A percentile compares a stretch with the other conserved stretches of the same genome.
Conservation (phyloP, 2,113 vertebrate genomes). For the Sigmodon hispidus region DNA sequence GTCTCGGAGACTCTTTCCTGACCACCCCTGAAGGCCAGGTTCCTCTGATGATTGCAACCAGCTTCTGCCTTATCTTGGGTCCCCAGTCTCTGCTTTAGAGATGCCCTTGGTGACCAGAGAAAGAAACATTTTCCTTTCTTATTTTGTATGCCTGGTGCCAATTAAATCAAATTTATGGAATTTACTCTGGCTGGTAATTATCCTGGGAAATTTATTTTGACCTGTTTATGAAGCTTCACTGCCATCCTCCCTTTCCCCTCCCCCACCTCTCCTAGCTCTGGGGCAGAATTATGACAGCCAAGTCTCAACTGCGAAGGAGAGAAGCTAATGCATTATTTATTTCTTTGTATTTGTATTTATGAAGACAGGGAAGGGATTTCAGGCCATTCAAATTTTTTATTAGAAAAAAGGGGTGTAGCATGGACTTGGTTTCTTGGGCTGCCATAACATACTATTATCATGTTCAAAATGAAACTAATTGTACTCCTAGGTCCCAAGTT, state of each 20-base stretch:
- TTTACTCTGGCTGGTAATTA: conserved; percentile 83
- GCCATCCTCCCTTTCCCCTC: conserved; percentile 48
- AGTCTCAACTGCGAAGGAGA: conserved; percentile 54
- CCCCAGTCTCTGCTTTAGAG: conserved; percentile 44
- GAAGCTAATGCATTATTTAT: conserved; percentile 78
- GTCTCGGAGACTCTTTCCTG: not conserved
- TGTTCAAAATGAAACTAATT: conserved; percentile 68
- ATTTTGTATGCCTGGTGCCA: conserved; percentile 75
- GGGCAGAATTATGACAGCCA: conserved; percentile 82
- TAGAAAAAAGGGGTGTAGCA: conserved; percentile 49
- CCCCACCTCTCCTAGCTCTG: conserved; percentile 75
- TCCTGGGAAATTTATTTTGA: conserved; percentile 83
- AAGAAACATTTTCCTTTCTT: conserved; percentile 52
- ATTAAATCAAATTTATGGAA: conserved; percentile 86
- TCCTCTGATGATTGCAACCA: not conserved
- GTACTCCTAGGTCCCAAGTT: conserved; percentile 33
- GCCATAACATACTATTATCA: conserved; percentile 53
- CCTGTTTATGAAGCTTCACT: conserved; percentile 75
- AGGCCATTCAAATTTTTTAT: conserved; percentile 69
- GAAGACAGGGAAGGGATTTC: conserved; percentile 62
- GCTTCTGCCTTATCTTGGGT: not conserved
- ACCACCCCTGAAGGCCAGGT: not conserved
- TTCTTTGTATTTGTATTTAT: conserved; percentile 76
- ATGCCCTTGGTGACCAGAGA: conserved; percentile 52
- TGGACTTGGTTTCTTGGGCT: conserved; percentile 55